Base-by-base conservation (phyloP, 1,140 invertebrate genomes). In the Drosophila parvula region DNA sequence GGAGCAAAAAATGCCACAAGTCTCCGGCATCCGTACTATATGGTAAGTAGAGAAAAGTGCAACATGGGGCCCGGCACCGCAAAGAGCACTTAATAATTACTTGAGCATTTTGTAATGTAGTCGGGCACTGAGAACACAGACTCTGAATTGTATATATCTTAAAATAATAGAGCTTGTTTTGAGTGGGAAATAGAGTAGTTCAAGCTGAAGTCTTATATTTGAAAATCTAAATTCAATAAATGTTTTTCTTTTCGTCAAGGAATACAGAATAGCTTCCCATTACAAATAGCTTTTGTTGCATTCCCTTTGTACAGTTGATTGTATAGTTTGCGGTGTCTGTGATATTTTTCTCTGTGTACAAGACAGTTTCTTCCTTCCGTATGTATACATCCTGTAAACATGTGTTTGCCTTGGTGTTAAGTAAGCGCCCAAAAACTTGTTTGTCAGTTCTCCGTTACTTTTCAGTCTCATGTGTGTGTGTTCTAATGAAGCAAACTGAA, bases 31-130 rank as follows among this genome's bases (percentile, higher is more conserved):
- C 60, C 68, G 70, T 32, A 50, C 47, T 59, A 43, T 45, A 55
- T 55, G 51, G 51, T 55, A 40, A 48, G 70, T 67, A 74, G 45
- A 43, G 61, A 56, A 75, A 65, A 45, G 45, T 56, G 64, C 74
- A 74, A 68, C 70, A 73, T 75, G 74, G 56, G 60, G 61, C 57
- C 30, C 38, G 22, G 62, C 73, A 76, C 70, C 82, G 79, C 83
- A 86, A 74, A 84, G 74, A 89, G 82, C 78, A 89, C 84, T 89
- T 89, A 80, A 89, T 89, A 89, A 89, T 89, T 89, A 89, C 84
- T 89, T 84, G 84, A 84, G 70, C 85, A 89, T 89, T 81, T 84
- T 89, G 65, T 74, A 77, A 78, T 81, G 69, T 51, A 78, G 53
- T 67, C 74, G 12, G 34, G 12, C 61, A 64, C 61, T 60, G 51